Conservation (phyloP, 2,888 invertebrate genomes). For the Ormyrus nitidulus region DNA sequence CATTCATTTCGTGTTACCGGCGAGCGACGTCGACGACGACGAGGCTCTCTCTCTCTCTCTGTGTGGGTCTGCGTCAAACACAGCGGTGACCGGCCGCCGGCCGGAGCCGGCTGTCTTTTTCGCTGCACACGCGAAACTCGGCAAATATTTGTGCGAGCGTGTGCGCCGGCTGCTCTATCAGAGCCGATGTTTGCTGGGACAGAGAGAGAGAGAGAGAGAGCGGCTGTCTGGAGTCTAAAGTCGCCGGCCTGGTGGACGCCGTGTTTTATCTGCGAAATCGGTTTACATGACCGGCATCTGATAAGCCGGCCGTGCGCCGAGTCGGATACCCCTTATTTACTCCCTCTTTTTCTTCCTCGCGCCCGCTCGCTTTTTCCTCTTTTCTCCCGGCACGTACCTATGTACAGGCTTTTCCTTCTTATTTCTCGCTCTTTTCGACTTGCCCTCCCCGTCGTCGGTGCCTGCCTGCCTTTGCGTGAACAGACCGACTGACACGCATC, state of each 20-base stretch:
- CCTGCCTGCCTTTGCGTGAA: not conserved
- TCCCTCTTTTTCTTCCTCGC: slow-evolving; percentile 52
- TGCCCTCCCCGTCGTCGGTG: not conserved
- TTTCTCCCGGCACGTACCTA: not conserved
- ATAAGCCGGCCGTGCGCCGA: slow-evolving; percentile 61
- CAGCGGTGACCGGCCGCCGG: not conserved
- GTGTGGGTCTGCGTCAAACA: slow-evolving; percentile 16
- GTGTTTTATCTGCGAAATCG: slow-evolving; percentile 66
- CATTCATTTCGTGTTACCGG: slow-evolving; percentile 70
- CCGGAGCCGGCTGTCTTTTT: not conserved
- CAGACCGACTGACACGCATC: slow-evolving; percentile 19
- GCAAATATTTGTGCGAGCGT: not conserved
- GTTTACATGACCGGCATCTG: slow-evolving; percentile 69
- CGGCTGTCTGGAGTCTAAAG: slow-evolving; percentile 45
- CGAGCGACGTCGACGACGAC: slow-evolving; percentile 38
- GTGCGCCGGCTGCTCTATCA: not conserved
- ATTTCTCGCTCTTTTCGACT: slow-evolving; percentile 7
- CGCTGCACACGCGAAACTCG: not conserved
- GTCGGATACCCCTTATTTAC: slow-evolving; percentile 65
- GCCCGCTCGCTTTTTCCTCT: not conserved
- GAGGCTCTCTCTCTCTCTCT: slow-evolving; percentile 8
- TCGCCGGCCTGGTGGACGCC: slow-evolving; percentile 62
- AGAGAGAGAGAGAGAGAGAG: slow-evolving; percentile 6
- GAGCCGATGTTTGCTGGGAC: slow-evolving; percentile 26
- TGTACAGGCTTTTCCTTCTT: slow-evolving; percentile 2